These are phyloP conservation scores for Meteorus cinctellus DNA, from an alignment of 2,888 invertebrate genomes.

Conservation along the genomic window DNA sequence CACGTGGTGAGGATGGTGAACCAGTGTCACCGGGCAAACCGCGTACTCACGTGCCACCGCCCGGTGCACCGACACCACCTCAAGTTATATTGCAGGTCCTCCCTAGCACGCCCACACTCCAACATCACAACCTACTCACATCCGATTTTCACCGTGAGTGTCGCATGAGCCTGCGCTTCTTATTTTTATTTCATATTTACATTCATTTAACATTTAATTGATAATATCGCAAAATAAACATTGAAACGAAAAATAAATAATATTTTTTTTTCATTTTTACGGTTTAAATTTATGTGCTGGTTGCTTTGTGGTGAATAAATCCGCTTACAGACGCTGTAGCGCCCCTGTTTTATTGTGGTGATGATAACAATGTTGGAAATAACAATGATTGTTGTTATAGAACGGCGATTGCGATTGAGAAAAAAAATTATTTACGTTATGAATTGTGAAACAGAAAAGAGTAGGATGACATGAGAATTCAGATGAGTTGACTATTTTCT, in stretches of 20 bases:
- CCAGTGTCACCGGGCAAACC: constrained; percentile 61
- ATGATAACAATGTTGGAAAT: background rate
- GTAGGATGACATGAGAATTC: too few species aligned
- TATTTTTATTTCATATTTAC: constrained; percentile 44
- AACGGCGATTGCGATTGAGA: background rate
- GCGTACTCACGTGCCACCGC: constrained; percentile 55
- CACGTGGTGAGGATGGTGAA: constrained; percentile 54
- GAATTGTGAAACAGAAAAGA: background rate
- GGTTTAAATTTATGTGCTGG: background rate
- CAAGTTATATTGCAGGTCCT: constrained; percentile 87
- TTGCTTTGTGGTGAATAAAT: background rate
- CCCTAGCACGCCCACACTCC: constrained; percentile 75
- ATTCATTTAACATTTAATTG: background rate
- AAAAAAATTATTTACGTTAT: background rate
- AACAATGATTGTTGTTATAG: background rate
- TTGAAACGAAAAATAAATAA: background rate
- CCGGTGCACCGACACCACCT: constrained; percentile 76
- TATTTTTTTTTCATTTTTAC: background rate
- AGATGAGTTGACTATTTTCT: background rate
- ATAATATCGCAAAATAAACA: background rate
- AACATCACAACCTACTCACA: constrained; percentile 72
- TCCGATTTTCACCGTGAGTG: constrained; percentile 73
- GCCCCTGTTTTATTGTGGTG: background rate
- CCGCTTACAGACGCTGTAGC: background rate
- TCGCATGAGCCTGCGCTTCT: constrained; percentile 68